Evolutionary conservation across 2,888 invertebrate genomes (phyloP), one percentile per base, ranked within the genome.

Genomic region (Sylvicola fuscatus): DNA sequence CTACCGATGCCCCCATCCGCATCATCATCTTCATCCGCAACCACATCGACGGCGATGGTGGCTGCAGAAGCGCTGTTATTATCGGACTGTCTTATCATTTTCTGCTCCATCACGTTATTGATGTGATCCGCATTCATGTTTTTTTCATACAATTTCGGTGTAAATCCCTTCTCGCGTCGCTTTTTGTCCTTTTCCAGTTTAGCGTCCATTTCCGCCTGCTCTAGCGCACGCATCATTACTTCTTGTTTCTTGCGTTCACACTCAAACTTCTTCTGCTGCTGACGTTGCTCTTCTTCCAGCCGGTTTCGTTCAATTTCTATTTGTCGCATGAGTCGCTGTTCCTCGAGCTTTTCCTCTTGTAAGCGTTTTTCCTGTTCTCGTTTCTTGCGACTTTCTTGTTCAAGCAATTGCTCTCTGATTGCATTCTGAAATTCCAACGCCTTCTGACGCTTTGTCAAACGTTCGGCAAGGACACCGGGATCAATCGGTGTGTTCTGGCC

Each of bases 401-500:
- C 89, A 50, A 83, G 79, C 36, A 90, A 62, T 54, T 90, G 87
- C 50, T 74, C 72, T 45, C 80, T 68, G 46, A 89, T 82, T 11
- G 81, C 84, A 40, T 77, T 74, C 56, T 92, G 92, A 44, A 87
- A 72, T 52, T 84, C 86, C 40, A 84, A 55, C 0, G 87, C 87
- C 55, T 80, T 77, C 41, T 82, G 73, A 16, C 86, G 68, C 54
- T 75, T 79, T 39, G 71, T 67, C 59, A 87, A 84, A 43, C 84
- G 65, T 54, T 90, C 84, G 7, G 78, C 78, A 45, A 80, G 62
- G 36, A 81, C 72, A 43, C 72, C 69, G 2, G 81, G 76, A 51
- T 89, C 87, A 37, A 87, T 53, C 0, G 78, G 81, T 12, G 76
- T 73, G 56, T 87, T 87, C 61, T 89, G 89, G 7, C 90, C 90